Evolutionary conservation across 2,888 invertebrate species (phyloP).

Genomic region (Rhodophaea formosa): DNA sequence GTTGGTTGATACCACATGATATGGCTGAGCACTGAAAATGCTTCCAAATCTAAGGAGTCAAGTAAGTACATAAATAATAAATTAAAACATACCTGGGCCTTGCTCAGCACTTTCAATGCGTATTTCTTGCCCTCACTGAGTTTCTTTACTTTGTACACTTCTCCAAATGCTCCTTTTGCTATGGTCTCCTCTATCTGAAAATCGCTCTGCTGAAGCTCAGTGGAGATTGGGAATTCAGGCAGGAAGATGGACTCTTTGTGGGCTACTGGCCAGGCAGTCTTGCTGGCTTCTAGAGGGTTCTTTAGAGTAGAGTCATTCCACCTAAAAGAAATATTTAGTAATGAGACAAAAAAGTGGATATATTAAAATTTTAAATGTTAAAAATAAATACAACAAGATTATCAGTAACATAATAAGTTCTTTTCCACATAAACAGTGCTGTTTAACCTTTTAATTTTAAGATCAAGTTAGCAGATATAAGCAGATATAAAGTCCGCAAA

Average conservation of each 20-base stretch:
- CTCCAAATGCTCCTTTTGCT: slow-evolving; percentile 94
- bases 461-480: too few species aligned
- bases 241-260: slow-evolving; percentile 91
- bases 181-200: slow-evolving; percentile 86
- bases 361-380: too few species aligned
- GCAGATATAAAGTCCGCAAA: too few species aligned
- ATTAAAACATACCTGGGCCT: slow-evolving; percentile 83
- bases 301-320: slow-evolving; percentile 85
- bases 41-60: too few species aligned
- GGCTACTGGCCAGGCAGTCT: slow-evolving; percentile 92
- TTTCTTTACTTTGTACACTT: slow-evolving; percentile 90
- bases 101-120: slow-evolving; percentile 93
- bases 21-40: too few species aligned
- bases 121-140: slow-evolving; percentile 84
- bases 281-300: slow-evolving; percentile 80
- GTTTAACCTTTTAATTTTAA: too few species aligned
- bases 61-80: background rate
- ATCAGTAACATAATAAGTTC: too few species aligned
- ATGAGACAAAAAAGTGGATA: background rate
- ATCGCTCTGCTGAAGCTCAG: slow-evolving; percentile 79
- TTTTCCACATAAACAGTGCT: too few species aligned
- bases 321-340: slow-evolving; percentile 59
- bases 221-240: slow-evolving; percentile 91
- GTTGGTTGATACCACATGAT: too few species aligned
- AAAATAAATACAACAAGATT: too few species aligned